Percentiles rank a stretch among this genome's conserved stretches.
These are phyloP conservation scores for Anthoscopus minutus DNA, from an alignment of 2,113 vertebrate genomes.

Conservation along the genomic window DNA sequence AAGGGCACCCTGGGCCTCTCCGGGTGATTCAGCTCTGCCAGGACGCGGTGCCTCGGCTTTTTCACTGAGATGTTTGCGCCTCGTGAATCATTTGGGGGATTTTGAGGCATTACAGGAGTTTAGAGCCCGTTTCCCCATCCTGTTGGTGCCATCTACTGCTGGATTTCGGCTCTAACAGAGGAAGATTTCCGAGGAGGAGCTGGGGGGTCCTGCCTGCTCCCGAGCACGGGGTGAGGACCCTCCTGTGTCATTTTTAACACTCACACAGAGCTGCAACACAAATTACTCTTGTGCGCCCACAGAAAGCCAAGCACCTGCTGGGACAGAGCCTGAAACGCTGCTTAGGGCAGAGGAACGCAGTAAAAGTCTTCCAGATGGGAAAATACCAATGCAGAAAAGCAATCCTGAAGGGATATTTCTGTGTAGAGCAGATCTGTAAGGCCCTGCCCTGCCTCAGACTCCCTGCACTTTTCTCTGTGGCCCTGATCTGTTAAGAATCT, in stretches of 20 bases:
- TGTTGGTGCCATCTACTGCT: conserved; percentile 61
- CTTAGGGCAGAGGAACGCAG: not conserved
- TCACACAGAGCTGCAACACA: not conserved
- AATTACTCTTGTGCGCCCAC: not conserved
- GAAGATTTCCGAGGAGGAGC: not conserved
- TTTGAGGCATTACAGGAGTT: not conserved
- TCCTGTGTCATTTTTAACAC: not conserved
- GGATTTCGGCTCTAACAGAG: not conserved
- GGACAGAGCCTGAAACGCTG: not conserved
- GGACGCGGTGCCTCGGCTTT: not conserved
- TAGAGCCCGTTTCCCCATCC: not conserved
- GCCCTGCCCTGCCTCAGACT: not conserved
- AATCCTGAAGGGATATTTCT: not conserved
- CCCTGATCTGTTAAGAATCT: not conserved
- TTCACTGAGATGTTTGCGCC: not conserved
- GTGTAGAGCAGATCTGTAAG: not conserved
- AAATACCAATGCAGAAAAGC: not conserved
- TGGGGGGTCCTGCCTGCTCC: not conserved
- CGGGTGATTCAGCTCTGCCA: not conserved
- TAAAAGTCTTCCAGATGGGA: not conserved
- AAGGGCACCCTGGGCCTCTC: not conserved
- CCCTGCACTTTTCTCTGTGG: not conserved
- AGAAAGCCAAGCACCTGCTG: not conserved
- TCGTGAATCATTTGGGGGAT: not conserved
- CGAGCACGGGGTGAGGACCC: not conserved